A percentile compares a stretch with the other conserved stretches of the same genome.
These are phyloP conservation scores for Scaptodrosophila lebanonensis DNA, from an alignment of 1,140 invertebrate genomes.

Conservation along the genomic window DNA sequence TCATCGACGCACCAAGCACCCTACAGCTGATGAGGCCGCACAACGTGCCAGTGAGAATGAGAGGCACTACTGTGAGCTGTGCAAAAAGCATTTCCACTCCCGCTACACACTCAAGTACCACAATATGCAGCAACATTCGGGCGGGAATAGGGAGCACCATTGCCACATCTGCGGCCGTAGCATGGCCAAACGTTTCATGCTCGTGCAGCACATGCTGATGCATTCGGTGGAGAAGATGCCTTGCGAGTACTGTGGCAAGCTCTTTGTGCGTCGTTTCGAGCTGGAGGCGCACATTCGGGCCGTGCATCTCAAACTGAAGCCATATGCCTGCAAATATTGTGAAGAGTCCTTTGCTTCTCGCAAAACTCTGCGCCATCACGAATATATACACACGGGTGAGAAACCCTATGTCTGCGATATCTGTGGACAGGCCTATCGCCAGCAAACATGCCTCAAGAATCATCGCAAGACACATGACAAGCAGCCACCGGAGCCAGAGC, in stretches of 20 bases:
- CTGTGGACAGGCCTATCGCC: slow-evolving; percentile 79
- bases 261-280: slow-evolving; percentile 64
- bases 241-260: slow-evolving; percentile 67
- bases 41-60: slow-evolving; percentile 29
- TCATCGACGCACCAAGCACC: slow-evolving; percentile 65
- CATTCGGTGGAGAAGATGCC: slow-evolving; percentile 61
- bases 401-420: slow-evolving; percentile 86
- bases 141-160: slow-evolving; percentile 28
- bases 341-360: slow-evolving; percentile 58
- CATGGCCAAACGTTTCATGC: slow-evolving; percentile 69
- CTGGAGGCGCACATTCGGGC: slow-evolving; percentile 68
- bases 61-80: slow-evolving; percentile 47
- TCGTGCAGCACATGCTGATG: slow-evolving; percentile 70
- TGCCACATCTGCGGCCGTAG: slow-evolving; percentile 67
- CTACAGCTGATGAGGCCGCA: slow-evolving; percentile 54
- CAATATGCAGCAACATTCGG: slow-evolving; percentile 56
- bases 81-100: slow-evolving; percentile 68
- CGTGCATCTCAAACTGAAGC: slow-evolving; percentile 74
- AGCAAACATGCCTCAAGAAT: slow-evolving; percentile 69
- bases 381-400: slow-evolving; percentile 87
- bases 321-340: slow-evolving; percentile 59
- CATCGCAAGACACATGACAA: slow-evolving; percentile 65
- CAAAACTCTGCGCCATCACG: slow-evolving; percentile 78
- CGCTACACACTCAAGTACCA: slow-evolving; percentile 69
- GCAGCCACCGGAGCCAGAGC: background rate